A percentile compares a stretch with the other conserved stretches of the same genome.
Evolutionary conservation across 2,113 vertebrate genomes (phyloP).

Genomic region (human (Homo sapiens)): GRCh38 chr12:111606501-111607000

Average conservation of each 20-base stretch:
- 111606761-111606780: constrained; percentile 38
- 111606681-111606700: constrained; percentile 47
- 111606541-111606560: constrained; percentile 74
- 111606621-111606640: constrained; percentile 66
- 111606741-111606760: constrained; percentile 20
- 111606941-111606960: not conserved
- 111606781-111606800: constrained; percentile 66
- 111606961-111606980: not conserved
- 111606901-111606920: not conserved
- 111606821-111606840: constrained; percentile 12
- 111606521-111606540: constrained; percentile 75
- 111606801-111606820: constrained; percentile 10
- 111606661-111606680: constrained; percentile 28
- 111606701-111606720: constrained; percentile 70
- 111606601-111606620: constrained; percentile 52
- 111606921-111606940: not conserved
- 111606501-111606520: constrained; percentile 33
- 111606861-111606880: not conserved
- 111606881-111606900: not conserved
- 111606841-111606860: constrained; percentile 25
- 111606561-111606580: constrained; percentile 55
- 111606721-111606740: constrained; percentile 50
- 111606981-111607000: not conserved
- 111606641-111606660: constrained; percentile 57
- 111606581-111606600: constrained; percentile 50